Base-by-base conservation (phyloP, 2,888 invertebrate genomes). In the Nomada hirtipes region DNA sequence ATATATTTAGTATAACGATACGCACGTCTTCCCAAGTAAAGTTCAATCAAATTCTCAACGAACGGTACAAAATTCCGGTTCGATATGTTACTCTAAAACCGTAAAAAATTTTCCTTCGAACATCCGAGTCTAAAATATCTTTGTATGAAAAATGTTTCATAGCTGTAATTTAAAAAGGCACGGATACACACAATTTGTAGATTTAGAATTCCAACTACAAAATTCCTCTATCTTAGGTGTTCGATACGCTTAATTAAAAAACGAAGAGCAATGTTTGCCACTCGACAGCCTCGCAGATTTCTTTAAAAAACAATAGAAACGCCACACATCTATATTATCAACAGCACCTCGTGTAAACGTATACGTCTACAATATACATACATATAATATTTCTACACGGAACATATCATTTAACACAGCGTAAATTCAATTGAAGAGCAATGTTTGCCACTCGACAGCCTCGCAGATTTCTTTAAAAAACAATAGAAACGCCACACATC, bases 321-420 rank as follows among this genome's bases (percentile, higher is more conserved):
- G 13, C 42, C 59, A 44, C 69, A 76, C 47, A 13, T 76, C 23
- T 57, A 79, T 57, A 79, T 69, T 47, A 18, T 61, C 76, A 52
- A 69, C 61, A 36, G 36, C 61, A 52, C 68, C 29, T 74, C 7
- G 7, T 23, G 63, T 36, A 67, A 44, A 76, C 15, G 42, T 59
- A 42, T 50, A 63, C n/a, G 15, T 23, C 18, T 76, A 76, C 53
- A 70, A 18, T n/a, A 64, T 64, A 65, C 52, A 63, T 64, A 67
- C 52, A 63, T 64, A 67, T 55, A 57, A 60, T 74, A 53, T 60
- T 53, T 68, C 63, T 75, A 68, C 23, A 57, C 50, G 50, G 42
- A 42, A 26, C 50, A 63, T 71, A n/a, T 36, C 50, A 57, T 18
- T 47, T 4, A 55, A 53, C 26, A 53, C 20, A 29, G 13, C 13